These are phyloP conservation scores for Mirounga angustirostris DNA, from an alignment of 2,113 vertebrate genomes.

Conservation along the genomic window DNA sequence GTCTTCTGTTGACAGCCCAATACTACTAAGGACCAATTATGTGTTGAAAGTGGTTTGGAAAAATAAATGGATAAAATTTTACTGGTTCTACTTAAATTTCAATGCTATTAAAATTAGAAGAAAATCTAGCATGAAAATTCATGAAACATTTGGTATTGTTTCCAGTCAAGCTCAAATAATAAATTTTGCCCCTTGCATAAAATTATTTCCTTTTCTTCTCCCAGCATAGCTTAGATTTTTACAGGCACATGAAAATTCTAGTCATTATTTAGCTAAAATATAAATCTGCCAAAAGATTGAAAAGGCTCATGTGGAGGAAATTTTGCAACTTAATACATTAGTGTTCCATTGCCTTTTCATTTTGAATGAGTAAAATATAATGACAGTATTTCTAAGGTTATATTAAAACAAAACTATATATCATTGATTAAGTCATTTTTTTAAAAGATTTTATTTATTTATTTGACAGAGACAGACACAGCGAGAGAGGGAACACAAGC, in stretches of 20 bases:
- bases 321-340: neutral
- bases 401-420: neutral
- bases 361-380: neutral
- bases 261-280: constrained; percentile 27
- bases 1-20: neutral
- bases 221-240: neutral
- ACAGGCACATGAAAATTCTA: neutral
- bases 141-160: neutral
- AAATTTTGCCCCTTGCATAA: neutral
- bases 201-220: neutral
- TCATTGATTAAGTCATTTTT: constrained; percentile 72
- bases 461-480: no score
- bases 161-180: constrained; percentile 27
- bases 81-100: neutral
- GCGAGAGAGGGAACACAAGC: no score
- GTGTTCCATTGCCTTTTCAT: neutral
- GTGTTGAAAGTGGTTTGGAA: neutral
- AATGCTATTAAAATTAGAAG: neutral
- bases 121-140: neutral
- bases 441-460: no score
- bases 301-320: neutral
- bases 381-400: neutral
- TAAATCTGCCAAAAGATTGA: neutral
- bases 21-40: neutral
- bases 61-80: neutral